A percentile compares a stretch with the other conserved stretches of the same genome.
Evolutionary conservation across 2,888 invertebrate species (phyloP).

Genomic region (Stenodera caucasica): DNA sequence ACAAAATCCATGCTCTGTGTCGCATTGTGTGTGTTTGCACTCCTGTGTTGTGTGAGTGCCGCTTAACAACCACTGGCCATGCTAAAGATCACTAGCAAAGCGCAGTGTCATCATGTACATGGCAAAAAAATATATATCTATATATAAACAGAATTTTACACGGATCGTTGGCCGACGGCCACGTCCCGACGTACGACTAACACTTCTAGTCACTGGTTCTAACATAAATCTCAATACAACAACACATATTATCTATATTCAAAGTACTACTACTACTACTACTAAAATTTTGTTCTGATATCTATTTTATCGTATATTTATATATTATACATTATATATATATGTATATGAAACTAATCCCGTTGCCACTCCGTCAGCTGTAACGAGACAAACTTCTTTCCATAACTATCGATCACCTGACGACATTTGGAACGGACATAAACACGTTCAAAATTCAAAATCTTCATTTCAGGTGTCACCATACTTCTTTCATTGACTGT

Average conservation of each 20-base stretch:
- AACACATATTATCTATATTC: conserved; percentile 12
- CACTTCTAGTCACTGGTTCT: conserved; percentile 10
- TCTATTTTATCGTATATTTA: background rate
- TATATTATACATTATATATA: conserved; percentile 9
- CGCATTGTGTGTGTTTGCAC: conserved; percentile 45
- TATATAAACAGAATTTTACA: conserved; percentile 26
- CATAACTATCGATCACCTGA: conserved; percentile 32
- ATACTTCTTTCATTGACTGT: conserved; percentile 97
- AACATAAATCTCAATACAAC: conserved; percentile 21
- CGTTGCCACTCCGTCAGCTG: conserved; percentile 26
- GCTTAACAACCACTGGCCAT: conserved; percentile 45
- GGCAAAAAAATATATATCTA: conserved; percentile 30
- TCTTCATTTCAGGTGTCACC: conserved; percentile 82
- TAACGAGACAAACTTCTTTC: conserved; percentile 20
- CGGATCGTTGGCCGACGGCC: conserved; percentile 25
- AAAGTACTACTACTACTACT: background rate
- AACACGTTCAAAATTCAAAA: conserved; percentile 54
- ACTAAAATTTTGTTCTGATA: background rate
- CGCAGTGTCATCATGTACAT: conserved; percentile 43
- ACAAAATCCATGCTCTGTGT: conserved; percentile 47
- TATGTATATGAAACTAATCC: conserved; percentile 14
- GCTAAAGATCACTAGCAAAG: conserved; percentile 43
- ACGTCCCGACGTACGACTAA: conserved; percentile 19
- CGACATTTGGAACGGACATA: conserved; percentile 32
- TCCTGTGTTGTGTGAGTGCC: conserved; percentile 47